Evolutionary conservation across 1,140 invertebrate species (phyloP).

Genomic region (Lordiphosa clarofinis): DNA sequence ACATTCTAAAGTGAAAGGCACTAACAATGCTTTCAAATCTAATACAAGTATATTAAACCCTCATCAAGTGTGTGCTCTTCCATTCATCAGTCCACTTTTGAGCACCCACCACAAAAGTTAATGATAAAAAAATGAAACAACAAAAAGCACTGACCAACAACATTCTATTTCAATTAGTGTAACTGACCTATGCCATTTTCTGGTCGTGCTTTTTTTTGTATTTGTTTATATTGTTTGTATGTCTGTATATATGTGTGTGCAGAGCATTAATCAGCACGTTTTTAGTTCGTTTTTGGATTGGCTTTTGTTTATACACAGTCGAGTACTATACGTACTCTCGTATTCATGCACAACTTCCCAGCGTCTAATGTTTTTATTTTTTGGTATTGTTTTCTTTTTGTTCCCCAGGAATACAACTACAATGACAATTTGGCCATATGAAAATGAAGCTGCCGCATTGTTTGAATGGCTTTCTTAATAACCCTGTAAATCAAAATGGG

Average conservation of each 20-base stretch:
- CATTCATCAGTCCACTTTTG: conserved; percentile 27
- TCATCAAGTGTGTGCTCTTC: conserved; percentile 17
- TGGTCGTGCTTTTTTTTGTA: conserved; percentile 1
- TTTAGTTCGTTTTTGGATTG: conserved; percentile 30
- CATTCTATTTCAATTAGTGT: conserved; percentile 76
- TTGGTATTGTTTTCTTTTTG: conserved; percentile 12
- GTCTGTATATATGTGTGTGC: conserved; percentile 1
- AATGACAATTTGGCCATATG: conserved; percentile 45
- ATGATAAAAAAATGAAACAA: conserved; percentile 10
- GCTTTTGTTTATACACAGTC: conserved; percentile 33
- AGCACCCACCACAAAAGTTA: conserved; percentile 31
- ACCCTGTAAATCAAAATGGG: too few relatives aligned
- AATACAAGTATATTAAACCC: conserved; percentile 15
- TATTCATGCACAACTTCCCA: conserved; percentile 32
- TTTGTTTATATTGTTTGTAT: conserved; percentile 6
- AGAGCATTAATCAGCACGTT: conserved; percentile 71
- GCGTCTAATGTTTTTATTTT: conserved; percentile 18
- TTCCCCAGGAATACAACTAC: background rate
- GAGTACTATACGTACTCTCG: conserved; percentile 20
- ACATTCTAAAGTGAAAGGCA: conserved; percentile 69
- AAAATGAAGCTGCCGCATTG: conserved; percentile 39
- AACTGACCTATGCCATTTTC: conserved; percentile 72
- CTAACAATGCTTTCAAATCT: conserved; percentile 48
- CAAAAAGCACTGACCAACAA: conserved; percentile 27
- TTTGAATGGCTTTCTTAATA: conserved; percentile 2